Evolutionary conservation across 1,140 invertebrate genomes (phyloP).

Genomic region (Plectrocnemia conspersa): DNA sequence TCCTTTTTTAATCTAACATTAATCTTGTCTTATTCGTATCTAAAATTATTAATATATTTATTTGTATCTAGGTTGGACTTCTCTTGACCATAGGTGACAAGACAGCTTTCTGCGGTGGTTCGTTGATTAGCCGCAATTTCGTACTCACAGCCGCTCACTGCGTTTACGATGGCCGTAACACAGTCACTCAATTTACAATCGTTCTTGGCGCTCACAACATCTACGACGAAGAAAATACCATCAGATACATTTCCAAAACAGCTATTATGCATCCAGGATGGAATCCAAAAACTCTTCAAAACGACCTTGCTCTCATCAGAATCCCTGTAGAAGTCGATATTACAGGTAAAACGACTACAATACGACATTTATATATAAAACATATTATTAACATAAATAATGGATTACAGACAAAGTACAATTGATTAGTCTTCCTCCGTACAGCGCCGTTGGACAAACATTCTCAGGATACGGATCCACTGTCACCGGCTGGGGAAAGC

Average conservation of each 20-base stretch:
- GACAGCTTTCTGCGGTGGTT: constrained; percentile 57
- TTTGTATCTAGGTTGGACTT: constrained; percentile 21
- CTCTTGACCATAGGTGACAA: constrained; percentile 33
- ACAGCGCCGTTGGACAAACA: constrained; percentile 39
- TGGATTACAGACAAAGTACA: constrained; percentile 46
- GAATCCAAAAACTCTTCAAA: constrained; percentile 42
- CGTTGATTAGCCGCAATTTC: constrained; percentile 53
- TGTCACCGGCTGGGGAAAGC: constrained; percentile 53
- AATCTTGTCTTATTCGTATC: not conserved
- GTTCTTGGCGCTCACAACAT: constrained; percentile 51
- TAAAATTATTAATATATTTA: not conserved
- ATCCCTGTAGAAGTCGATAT: constrained; percentile 48
- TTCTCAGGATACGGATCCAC: constrained; percentile 44
- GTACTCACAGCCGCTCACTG: constrained; percentile 60
- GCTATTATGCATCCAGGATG: constrained; percentile 49
- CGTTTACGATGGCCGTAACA: constrained; percentile 35
- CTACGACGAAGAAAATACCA: constrained; percentile 42
- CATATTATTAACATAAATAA: too few species aligned
- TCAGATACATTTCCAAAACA: constrained; percentile 41
- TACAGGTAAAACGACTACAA: constrained; percentile 44
- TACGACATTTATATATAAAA: too few species aligned
- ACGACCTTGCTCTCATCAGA: constrained; percentile 56
- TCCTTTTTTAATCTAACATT: not conserved
- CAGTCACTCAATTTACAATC: constrained; percentile 36
- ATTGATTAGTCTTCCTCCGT: constrained; percentile 44